Conservation (phyloP, 2,888 invertebrate genomes). For the Diaprepes abbreviatus region DNA sequence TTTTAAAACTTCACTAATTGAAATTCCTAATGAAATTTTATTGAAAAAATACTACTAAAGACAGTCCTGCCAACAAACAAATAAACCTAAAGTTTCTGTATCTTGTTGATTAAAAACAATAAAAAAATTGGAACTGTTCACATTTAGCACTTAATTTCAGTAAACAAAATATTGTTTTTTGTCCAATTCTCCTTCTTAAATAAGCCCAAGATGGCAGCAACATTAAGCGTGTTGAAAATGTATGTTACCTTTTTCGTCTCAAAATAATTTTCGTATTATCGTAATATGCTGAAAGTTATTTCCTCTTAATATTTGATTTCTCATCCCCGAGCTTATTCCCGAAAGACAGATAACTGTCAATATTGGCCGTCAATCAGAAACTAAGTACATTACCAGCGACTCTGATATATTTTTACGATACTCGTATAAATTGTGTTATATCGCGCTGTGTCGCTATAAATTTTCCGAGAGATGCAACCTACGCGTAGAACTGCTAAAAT, state of each 20-base stretch:
- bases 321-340: constrained; percentile 36
- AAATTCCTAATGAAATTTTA: no score
- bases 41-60: no score
- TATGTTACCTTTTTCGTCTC: neutral
- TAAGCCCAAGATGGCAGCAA: no score
- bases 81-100: no score
- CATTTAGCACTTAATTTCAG: no score
- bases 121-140: no score
- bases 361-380: constrained; percentile 44
- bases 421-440: constrained; percentile 47
- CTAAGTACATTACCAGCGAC: constrained; percentile 44
- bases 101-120: no score
- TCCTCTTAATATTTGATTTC: constrained; percentile 43
- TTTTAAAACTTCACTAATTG: no score
- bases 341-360: constrained; percentile 40
- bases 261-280: constrained; percentile 3
- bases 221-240: no score
- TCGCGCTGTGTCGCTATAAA: constrained; percentile 43
- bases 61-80: no score
- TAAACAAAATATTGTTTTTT: no score
- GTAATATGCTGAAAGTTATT: constrained; percentile 40
- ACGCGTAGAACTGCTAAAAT: constrained; percentile 26
- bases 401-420: constrained; percentile 46
- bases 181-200: no score
- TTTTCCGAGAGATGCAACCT: constrained; percentile 42